phyloP scores from a whole-genome alignment of 2,113 vertebrate genomes.

The Onychorhynchus coronatus region DNA sequence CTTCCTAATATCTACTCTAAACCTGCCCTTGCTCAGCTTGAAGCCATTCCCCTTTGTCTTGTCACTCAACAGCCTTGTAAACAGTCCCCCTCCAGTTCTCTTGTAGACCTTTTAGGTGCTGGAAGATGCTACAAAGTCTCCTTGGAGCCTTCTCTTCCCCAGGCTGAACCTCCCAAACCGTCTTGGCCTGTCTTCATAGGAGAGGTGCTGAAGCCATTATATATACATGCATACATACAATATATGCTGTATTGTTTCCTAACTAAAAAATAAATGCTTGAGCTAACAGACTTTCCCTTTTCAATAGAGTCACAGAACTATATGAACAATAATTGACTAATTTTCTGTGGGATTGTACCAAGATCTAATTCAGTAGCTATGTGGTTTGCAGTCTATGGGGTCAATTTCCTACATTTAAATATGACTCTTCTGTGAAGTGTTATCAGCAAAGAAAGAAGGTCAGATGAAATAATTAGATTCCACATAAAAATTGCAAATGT shows the following conservation, averaged over 20 bases:
- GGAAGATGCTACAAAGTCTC: not conserved
- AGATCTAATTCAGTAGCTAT: not conserved
- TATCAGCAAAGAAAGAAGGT: not conserved
- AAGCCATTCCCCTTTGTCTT: not conserved
- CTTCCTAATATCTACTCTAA: not conserved
- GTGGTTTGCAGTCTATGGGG: not conserved
- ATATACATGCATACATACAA: not conserved
- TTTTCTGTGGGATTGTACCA: not conserved
- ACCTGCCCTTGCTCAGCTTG: not conserved
- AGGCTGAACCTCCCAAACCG: not conserved
- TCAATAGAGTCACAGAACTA: not conserved
- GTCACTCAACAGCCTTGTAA: not conserved
- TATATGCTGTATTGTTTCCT: not conserved
- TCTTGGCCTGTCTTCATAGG: not conserved
- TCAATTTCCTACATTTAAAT: not conserved
- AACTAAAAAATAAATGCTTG: not conserved
- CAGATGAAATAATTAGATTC: not conserved
- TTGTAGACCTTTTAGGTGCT: not conserved
- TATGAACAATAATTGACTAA: not conserved
- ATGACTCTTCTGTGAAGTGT: not conserved
- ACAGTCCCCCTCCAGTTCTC: not conserved
- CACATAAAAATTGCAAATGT: not conserved
- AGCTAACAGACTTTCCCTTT: not conserved
- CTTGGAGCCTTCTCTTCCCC: not conserved
- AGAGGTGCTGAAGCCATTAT: not conserved